phyloP scores from a whole-genome alignment of 1,140 invertebrate species.

The Tetranychus urticae region DNA sequence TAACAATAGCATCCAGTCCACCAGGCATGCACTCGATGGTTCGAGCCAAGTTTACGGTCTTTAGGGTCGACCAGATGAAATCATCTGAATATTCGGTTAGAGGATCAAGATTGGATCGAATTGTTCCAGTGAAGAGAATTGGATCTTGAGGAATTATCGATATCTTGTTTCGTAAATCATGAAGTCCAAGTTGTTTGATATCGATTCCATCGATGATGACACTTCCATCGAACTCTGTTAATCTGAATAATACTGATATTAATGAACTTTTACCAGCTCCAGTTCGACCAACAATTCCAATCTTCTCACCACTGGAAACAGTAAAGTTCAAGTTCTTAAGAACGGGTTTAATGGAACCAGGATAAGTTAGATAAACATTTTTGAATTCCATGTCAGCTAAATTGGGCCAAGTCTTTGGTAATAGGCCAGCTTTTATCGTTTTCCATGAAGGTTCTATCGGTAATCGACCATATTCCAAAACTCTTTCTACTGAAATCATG shows the following conservation, averaged over 20 bases:
- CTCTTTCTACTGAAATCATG: conserved; percentile 58
- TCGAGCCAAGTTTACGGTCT: conserved; percentile 15
- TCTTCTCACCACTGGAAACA: conserved; percentile 27
- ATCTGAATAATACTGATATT: conserved; percentile 50
- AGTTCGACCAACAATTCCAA: conserved; percentile 60
- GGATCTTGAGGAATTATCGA: conserved; percentile 38
- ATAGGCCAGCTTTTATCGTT: conserved; percentile 1
- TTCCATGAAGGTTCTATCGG: conserved; percentile 29
- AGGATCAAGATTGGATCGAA: conserved; percentile 20
- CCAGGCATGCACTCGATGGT: conserved; percentile 10
- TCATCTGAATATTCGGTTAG: conserved; percentile 14
- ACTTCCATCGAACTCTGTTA: conserved; percentile 38
- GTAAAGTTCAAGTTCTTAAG: conserved; percentile 16
- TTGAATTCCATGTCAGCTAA: conserved; percentile 38
- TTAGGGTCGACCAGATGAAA: conserved; percentile 16
- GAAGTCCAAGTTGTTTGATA: conserved; percentile 15
- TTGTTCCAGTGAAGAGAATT: conserved; percentile 22
- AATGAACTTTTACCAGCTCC: conserved; percentile 79
- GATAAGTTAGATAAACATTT: conserved; percentile 38
- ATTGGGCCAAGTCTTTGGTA: conserved; percentile 32
- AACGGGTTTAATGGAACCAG: conserved; percentile 30
- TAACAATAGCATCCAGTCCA: conserved; percentile 16
- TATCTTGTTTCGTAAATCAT: conserved; percentile 10
- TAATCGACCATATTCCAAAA: conserved; percentile 47
- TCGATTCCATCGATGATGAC: conserved; percentile 21